Conservation (phyloP, 2,113 vertebrate species). For the Vulpes ferrilata region DNA sequence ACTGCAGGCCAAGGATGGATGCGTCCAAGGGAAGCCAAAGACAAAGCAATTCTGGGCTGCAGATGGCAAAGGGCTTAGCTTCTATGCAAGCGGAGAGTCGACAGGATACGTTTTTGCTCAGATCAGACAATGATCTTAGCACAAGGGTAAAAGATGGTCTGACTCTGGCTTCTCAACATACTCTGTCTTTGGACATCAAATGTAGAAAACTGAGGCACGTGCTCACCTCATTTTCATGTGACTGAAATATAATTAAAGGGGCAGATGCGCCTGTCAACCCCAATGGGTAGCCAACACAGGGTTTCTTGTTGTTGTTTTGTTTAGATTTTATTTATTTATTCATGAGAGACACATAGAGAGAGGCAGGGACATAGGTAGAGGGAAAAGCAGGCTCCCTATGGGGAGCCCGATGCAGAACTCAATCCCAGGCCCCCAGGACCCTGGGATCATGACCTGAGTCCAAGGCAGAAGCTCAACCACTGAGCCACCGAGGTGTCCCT, state of each 20-base stretch:
- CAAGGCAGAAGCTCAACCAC: too few species aligned
- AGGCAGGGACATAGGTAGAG: too few species aligned
- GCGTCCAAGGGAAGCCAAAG: neutral
- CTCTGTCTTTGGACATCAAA: neutral
- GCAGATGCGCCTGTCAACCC: conserved; percentile 28
- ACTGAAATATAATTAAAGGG: conserved; percentile 54
- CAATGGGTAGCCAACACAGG: neutral
- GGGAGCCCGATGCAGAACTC: too few species aligned
- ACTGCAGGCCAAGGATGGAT: neutral
- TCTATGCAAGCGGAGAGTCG: neutral
- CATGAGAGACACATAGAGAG: too few species aligned
- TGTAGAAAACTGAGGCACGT: neutral
- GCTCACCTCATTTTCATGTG: neutral
- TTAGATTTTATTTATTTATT: too few species aligned
- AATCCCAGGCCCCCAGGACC: too few species aligned
- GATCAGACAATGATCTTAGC: neutral
- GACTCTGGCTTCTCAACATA: neutral
- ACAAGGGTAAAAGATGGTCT: neutral
- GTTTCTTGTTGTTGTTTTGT: too few species aligned
- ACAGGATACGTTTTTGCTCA: neutral
- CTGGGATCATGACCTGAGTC: too few species aligned
- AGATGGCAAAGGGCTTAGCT: neutral
- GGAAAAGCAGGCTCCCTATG: too few species aligned
- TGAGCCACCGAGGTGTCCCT: too few species aligned
- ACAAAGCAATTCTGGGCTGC: neutral